Evolutionary conservation across 2,113 vertebrate species (phyloP), one percentile per base, ranked within the genome.

Genomic region (Eretmochelys imbricata): DNA sequence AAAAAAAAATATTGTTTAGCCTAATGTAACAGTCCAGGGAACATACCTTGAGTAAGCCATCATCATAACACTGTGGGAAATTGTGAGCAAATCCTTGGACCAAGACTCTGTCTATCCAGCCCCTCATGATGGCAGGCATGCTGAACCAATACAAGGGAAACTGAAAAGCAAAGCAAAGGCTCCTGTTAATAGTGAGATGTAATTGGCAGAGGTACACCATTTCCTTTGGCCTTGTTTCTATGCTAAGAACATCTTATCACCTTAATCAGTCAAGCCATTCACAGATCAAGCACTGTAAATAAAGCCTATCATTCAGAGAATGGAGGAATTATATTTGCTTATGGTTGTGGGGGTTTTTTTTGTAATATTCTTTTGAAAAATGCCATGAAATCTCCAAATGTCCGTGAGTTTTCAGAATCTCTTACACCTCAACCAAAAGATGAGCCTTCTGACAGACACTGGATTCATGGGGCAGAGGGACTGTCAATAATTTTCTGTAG

Each of bases 131-230:
- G 0, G 98, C 98, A 3, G 98, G 98, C 96, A 98, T 89, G 16
- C 94, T 98, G 97, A 98, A 97, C 98, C 98, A 99, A 89, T 98
- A 98, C 50, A 98, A 95, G 10, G 98, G 98, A 87, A 98, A 99
- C 98, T 98, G 54, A 89, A 42, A 88, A 95, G n/a, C 3, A 93
- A 88, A 95, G n/a, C 3, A 93, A 81, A 87, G 38, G 2, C 82
- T 13, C 17, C 42, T 54, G 49, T 94, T 83, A 97, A 69, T 10
- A 19, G 10, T 22, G 22, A 10, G 7, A 38, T 4, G 2, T 75
- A 42, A 24, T 17, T 24, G 22, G 38, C 19, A 65, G 62, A 69
- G 65, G 65, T n/a, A 62, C 75, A 76, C 42, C 24, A 27, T 27
- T 76, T 76, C 75, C 25, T 76, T 76, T 76, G 75, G 5, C 24